A percentile compares a stretch with the other conserved stretches of the same genome.
phyloP scores from a whole-genome alignment of 2,797 vertebrate species.

The Gymnoscopelus braueri region DNA sequence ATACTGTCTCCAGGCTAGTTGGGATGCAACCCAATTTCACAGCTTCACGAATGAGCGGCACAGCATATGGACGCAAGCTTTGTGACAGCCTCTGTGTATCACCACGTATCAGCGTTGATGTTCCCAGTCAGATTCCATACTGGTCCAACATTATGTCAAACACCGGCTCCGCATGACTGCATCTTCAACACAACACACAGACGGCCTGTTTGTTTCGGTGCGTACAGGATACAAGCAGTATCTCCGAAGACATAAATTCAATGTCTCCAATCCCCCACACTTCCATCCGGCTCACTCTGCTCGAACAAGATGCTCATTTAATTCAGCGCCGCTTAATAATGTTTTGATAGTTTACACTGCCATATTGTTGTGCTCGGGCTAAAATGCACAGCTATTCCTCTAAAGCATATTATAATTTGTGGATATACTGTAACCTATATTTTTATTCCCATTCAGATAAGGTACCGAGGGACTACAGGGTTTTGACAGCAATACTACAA shows the following conservation, averaged over 20 bases:
- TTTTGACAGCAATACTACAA: slow-evolving; percentile 25
- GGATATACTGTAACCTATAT: slow-evolving; percentile 29
- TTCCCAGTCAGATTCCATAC: slow-evolving; percentile 84
- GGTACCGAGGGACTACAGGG: slow-evolving; percentile 4
- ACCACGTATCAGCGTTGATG: slow-evolving; percentile 82
- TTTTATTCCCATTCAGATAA: slow-evolving; percentile 20
- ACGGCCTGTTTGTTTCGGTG: slow-evolving; percentile 54
- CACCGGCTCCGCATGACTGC: slow-evolving; percentile 71
- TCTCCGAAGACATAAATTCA: slow-evolving; percentile 32
- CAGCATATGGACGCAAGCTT: slow-evolving; percentile 85
- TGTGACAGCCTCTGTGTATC: slow-evolving; percentile 85
- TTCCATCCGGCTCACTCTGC: slow-evolving; percentile 32
- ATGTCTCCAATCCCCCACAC: slow-evolving; percentile 1
- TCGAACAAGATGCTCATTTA: not conserved
- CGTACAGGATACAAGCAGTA: slow-evolving; percentile 38
- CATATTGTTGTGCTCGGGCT: slow-evolving; percentile 10
- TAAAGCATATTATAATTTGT: not conserved
- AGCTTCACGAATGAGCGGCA: slow-evolving; percentile 86
- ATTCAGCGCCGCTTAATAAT: slow-evolving; percentile 14
- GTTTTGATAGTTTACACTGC: not conserved
- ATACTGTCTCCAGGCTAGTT: slow-evolving; percentile 81
- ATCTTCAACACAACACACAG: slow-evolving; percentile 62
- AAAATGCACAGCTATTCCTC: not conserved
- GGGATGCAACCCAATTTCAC: slow-evolving; percentile 88
- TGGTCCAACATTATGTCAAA: slow-evolving; percentile 83